A percentile compares a stretch with the other conserved stretches of the same genome.
phyloP scores from a whole-genome alignment of 2,113 vertebrate species.

The Pterocles gutturalis region DNA sequence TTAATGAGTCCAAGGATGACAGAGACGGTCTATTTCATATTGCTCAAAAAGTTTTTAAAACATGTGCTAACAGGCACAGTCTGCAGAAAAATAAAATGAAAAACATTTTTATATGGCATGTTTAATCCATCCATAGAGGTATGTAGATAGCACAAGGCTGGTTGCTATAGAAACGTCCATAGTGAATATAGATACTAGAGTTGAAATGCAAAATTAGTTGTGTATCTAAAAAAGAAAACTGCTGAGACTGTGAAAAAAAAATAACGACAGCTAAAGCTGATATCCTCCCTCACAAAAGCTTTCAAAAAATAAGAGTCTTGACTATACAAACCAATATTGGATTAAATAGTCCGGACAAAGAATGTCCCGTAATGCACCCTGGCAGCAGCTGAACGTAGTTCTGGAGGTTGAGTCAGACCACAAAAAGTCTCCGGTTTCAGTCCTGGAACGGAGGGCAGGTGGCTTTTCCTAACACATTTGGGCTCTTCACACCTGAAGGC shows the following conservation, averaged over 20 bases:
- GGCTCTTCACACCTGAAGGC: accelerated
- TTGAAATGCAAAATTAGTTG: slow-evolving; percentile 17
- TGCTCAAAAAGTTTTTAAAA: background rate
- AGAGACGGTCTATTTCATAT: background rate
- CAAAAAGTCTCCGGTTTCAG: background rate
- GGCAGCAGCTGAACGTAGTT: background rate
- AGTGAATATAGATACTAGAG: background rate
- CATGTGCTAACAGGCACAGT: background rate
- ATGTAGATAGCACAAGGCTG: background rate
- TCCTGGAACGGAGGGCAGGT: background rate
- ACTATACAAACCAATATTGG: background rate
- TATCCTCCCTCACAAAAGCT: background rate
- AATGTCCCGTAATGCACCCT: background rate
- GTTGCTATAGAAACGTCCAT: slow-evolving; percentile 22
- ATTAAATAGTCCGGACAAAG: background rate
- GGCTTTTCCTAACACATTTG: background rate
- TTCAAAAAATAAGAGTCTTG: background rate
- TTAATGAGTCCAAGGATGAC: background rate
- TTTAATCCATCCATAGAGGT: slow-evolving; percentile 6
- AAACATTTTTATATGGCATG: background rate
- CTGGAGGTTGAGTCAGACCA: background rate
- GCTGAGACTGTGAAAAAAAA: background rate
- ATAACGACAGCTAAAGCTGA: background rate
- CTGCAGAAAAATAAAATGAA: background rate
- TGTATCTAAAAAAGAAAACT: background rate